Evolutionary conservation across 2,113 vertebrate genomes (phyloP), one percentile per base, ranked within the genome.

Genomic region (Rhineura floridana): DNA sequence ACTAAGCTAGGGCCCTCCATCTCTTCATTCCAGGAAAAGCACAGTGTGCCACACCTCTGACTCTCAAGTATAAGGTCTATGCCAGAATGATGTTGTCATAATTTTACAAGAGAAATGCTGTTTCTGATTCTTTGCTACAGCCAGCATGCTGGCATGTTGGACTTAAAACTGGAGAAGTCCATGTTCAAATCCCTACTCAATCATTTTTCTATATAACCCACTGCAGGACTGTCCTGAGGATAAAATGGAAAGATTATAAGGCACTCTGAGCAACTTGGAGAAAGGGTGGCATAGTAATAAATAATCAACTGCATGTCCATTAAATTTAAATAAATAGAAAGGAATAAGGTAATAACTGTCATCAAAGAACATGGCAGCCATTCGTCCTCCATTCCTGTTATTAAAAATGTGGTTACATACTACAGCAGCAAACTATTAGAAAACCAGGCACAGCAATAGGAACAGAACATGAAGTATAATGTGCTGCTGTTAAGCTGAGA

Each of bases 241-340:
- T 88, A 63, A 75, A 75, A 63, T 76, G 72, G 1, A 5, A 8
- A 33, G 23, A 6, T 17, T 33, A 25, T 79, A 67, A 78, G 36
- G 25, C 10, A 70, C 12, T 12, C 39, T 85, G 36, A 42, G 39
- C 28, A 44, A 10, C 30, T 33, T 65, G 33, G 44, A 50, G 46
- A 21, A 50, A 63, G 13, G 13, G n/a, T 48, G 42, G 28, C 9
- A 52, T 39, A 62, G 63, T 65, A 55, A 81, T 42, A 69, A 70
- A 42, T 81, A 80, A 80, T 87, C 55, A 44, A 28, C 36, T 55
- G 17, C 9, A 83, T 36, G 50, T 12, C 42, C 79, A 84, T 92
- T 85, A 82, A 88, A 55, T 33, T 91, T 36, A 91, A 91, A 90
- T 55, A 92, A 90, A 10, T 89, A 83, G 65, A 73, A 73, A 81